Evolutionary conservation across 2,888 invertebrate genomes (phyloP).

Genomic region (Capitulum mitella): DNA sequence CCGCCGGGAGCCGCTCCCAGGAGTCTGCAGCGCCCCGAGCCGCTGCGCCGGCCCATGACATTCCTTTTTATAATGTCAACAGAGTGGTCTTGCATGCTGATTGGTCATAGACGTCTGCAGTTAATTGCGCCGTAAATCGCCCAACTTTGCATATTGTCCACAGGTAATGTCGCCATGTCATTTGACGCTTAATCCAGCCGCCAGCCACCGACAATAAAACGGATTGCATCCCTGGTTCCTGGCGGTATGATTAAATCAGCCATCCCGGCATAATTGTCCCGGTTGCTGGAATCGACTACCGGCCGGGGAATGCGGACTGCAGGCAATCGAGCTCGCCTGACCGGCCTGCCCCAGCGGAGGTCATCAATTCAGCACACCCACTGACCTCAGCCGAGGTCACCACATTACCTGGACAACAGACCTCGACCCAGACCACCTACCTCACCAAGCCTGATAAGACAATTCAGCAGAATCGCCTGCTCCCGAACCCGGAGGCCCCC

Average conservation of each 20-base stretch:
- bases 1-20: neutral
- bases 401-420: no score
- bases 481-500: no score
- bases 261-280: neutral
- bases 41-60: neutral
- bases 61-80: conserved; percentile 14
- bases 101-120: neutral
- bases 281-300: neutral
- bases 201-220: neutral
- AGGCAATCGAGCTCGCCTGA: no score
- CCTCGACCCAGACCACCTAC: no score
- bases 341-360: no score
- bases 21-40: neutral
- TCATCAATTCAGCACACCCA: no score
- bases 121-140: neutral
- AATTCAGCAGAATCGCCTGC: no score
- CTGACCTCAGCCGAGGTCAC: no score
- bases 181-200: neutral
- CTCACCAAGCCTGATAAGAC: no score
- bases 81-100: neutral
- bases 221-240: neutral
- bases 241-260: neutral
- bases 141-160: neutral
- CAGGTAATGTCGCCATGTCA: neutral
- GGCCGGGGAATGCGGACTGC: no score